Evolutionary conservation across 2,888 invertebrate genomes (phyloP).

Genomic region (Amphipoea lucens): DNA sequence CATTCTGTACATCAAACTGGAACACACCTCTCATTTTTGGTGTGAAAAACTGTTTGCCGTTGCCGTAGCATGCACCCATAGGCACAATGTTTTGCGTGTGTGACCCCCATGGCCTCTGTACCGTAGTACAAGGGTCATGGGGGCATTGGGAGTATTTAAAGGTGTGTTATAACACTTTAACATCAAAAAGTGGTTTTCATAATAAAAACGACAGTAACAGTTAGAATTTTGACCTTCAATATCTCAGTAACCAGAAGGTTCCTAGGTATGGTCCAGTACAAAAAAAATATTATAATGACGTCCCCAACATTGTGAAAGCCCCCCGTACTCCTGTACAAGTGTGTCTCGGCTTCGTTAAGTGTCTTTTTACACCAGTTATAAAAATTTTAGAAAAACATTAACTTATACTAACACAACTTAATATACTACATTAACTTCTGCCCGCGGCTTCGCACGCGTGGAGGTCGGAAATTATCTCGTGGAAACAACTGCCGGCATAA

Average conservation of each 20-base stretch:
- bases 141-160: no score
- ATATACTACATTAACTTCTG: background rate
- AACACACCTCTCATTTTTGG: no score
- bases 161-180: background rate
- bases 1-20: no score
- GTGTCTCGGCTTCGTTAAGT: background rate
- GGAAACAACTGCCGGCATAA: no score
- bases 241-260: background rate
- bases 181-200: background rate
- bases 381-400: background rate
- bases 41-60: no score
- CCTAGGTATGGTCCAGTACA: background rate
- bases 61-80: no score
- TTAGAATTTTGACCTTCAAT: background rate
- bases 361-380: background rate
- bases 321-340: no score
- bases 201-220: background rate
- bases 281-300: background rate
- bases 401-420: background rate
- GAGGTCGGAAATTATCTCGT: background rate
- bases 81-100: no score
- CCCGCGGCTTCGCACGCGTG: background rate
- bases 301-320: no score
- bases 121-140: no score
- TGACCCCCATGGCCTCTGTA: no score